Evolutionary conservation across 1,140 invertebrate species (phyloP).

Genomic region (Helicoverpa zea): DNA sequence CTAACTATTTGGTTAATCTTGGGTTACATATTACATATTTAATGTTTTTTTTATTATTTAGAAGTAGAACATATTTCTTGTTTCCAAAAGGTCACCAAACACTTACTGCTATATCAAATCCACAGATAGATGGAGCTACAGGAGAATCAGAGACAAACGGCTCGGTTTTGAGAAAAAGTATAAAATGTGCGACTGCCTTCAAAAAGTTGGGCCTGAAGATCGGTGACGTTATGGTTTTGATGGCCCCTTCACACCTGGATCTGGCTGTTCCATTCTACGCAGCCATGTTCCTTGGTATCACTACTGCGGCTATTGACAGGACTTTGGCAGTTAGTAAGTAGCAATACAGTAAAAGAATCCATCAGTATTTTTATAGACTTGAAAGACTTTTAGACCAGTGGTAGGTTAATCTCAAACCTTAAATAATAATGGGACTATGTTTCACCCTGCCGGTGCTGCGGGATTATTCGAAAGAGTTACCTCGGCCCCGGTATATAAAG

Average conservation of each 20-base stretch:
- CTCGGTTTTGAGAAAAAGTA: slow-evolving; percentile 68
- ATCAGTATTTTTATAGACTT: background rate
- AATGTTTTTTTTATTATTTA: no score
- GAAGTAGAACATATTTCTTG: no score
- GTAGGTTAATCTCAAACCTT: no score
- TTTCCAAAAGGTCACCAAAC: no score
- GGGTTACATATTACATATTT: no score
- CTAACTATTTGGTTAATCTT: no score
- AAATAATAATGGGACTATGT: no score
- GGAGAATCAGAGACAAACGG: slow-evolving; percentile 76
- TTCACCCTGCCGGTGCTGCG: no score
- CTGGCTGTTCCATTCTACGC: slow-evolving; percentile 78
- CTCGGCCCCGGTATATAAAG: no score
- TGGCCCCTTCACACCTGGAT: slow-evolving; percentile 69
- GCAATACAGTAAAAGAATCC: background rate
- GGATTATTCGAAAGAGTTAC: no score
- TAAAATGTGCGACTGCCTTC: slow-evolving; percentile 68
- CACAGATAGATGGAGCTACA: slow-evolving; percentile 81
- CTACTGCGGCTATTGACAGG: slow-evolving; percentile 62
- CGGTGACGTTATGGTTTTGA: slow-evolving; percentile 80
- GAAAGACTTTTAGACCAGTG: no score
- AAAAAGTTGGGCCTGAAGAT: slow-evolving; percentile 72
- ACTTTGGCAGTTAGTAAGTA: slow-evolving; percentile 68
- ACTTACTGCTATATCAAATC: no score
- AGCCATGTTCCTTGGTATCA: slow-evolving; percentile 65